Percentiles rank a stretch among this genome's conserved stretches.
Evolutionary conservation across 2,113 vertebrate genomes (phyloP).

Genomic region (Choloepus hoffmanni): DNA sequence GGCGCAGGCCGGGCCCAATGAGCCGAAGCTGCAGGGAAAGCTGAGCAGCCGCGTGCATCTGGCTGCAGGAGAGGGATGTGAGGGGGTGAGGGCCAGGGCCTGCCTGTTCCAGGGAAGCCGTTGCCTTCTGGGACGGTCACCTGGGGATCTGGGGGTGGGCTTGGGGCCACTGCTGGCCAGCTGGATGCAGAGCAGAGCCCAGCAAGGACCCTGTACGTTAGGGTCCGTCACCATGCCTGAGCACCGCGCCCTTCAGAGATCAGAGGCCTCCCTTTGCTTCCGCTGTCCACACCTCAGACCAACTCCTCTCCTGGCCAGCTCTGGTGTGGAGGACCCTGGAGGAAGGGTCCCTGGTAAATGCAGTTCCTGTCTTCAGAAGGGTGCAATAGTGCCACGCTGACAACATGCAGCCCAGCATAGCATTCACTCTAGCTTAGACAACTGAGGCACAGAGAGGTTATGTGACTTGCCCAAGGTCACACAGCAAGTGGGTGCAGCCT

Average conservation of each 20-base stretch:
- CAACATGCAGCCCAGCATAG: neutral
- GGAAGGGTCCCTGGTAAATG: neutral
- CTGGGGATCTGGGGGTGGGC: neutral
- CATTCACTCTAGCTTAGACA: neutral
- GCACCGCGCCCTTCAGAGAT: neutral
- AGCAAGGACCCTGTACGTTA: neutral
- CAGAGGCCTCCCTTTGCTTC: neutral
- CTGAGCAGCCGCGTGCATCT: neutral
- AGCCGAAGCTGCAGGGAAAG: neutral
- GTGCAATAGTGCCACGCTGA: neutral
- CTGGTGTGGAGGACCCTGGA: too few relatives aligned
- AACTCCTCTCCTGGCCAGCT: neutral
- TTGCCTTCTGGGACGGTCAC: too few relatives aligned
- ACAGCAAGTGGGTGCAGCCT: neutral
- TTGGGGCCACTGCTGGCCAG: too few relatives aligned
- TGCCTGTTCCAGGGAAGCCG: too few relatives aligned
- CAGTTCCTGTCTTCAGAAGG: neutral
- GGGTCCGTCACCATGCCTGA: neutral
- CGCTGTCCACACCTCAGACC: fast-evolving
- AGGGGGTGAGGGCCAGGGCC: neutral
- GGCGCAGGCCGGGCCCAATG: neutral
- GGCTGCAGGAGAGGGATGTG: neutral
- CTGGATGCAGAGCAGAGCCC: fast-evolving
- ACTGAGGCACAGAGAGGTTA: neutral
- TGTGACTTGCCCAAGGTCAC: neutral